phyloP scores from a whole-genome alignment of 2,113 vertebrate species.

The Rhinoderma darwinii region DNA sequence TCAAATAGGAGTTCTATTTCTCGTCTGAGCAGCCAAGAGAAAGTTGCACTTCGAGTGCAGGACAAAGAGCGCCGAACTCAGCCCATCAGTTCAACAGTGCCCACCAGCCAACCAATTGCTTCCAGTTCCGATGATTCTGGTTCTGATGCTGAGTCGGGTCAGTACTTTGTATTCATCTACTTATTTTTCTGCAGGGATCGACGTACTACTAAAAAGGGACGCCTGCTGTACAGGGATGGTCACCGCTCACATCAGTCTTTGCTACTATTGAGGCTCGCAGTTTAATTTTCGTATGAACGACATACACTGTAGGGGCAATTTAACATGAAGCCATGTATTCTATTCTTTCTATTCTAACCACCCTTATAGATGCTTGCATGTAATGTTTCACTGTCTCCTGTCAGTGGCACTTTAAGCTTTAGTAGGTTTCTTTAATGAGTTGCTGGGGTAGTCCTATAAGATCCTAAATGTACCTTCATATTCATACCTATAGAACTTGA shows the following conservation, averaged over 20 bases:
- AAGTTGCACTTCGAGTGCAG: constrained; percentile 86
- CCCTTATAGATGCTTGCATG: too few relatives aligned
- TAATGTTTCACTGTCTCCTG: neutral
- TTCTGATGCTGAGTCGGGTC: constrained; percentile 1
- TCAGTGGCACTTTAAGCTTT: too few relatives aligned
- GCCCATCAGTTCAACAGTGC: constrained; percentile 55
- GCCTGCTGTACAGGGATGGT: neutral
- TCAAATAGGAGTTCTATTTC: constrained; percentile 84
- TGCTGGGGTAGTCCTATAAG: neutral
- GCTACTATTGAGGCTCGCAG: too few relatives aligned
- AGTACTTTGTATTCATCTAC: neutral
- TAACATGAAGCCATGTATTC: too few relatives aligned
- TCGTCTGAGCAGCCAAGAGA: constrained; percentile 89
- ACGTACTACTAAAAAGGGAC: neutral
- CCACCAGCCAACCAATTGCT: constrained; percentile 74
- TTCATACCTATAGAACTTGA: neutral
- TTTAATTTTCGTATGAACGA: too few relatives aligned
- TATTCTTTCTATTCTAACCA: too few relatives aligned
- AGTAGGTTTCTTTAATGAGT: neutral
- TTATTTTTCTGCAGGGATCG: neutral
- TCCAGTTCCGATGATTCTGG: constrained; percentile 62
- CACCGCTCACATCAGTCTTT: too few relatives aligned
- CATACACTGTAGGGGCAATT: too few relatives aligned
- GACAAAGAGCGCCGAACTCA: constrained; percentile 84
- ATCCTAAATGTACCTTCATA: neutral